phyloP scores from a whole-genome alignment of 2,797 vertebrate species.

The Cossypha caffra region DNA sequence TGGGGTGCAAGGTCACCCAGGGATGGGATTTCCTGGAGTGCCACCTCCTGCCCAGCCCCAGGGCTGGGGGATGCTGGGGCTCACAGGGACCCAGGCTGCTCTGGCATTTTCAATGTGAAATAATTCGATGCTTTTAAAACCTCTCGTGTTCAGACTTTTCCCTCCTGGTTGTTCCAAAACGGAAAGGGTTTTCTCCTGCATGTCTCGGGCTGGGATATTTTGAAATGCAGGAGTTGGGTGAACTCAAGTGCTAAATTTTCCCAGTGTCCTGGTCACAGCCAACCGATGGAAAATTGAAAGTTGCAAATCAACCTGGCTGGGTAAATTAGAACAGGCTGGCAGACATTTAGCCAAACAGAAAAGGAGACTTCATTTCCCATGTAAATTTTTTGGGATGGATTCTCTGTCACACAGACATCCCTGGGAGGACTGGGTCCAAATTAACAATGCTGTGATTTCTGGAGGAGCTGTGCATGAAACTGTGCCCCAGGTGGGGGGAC shows the following conservation, averaged over 20 bases:
- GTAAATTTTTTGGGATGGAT: constrained; percentile 27
- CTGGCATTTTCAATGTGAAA: constrained; percentile 7
- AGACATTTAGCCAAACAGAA: constrained; percentile 70
- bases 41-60: background rate
- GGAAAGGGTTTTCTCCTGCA: constrained; percentile 64
- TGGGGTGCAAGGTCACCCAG: fast-evolving
- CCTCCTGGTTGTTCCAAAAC: constrained; percentile 61
- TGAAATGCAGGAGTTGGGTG: constrained; percentile 61
- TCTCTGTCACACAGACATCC: constrained; percentile 15
- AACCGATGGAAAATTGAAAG: constrained; percentile 66
- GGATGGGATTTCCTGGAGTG: background rate
- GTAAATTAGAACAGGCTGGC: constrained; percentile 68
- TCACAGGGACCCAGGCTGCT: background rate
- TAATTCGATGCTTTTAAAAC: constrained; percentile 56
- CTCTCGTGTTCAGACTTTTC: constrained; percentile 64
- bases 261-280: constrained; percentile 66
- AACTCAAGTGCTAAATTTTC: constrained; percentile 66
- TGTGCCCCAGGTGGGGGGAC: fast-evolving
- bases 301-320: constrained; percentile 66
- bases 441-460: fast-evolving
- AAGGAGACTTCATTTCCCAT: constrained; percentile 73
- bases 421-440: background rate
- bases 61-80: background rate
- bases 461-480: background rate
- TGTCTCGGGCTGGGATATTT: constrained; percentile 67